phyloP scores from a whole-genome alignment of 1,140 invertebrate genomes.

The Latrodectus geometricus region DNA sequence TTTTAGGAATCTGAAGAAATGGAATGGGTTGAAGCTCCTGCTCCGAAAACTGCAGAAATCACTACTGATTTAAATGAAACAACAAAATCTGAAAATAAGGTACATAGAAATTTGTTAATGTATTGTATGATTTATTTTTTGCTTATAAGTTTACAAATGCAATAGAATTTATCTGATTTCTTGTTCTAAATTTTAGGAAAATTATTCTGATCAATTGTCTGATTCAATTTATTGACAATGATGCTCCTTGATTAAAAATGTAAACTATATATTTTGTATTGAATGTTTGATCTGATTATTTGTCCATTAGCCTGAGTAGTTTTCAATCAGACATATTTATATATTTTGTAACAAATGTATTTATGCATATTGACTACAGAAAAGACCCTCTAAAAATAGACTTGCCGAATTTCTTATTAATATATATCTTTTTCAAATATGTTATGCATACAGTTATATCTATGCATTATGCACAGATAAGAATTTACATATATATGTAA shows the following conservation, averaged over 20 bases:
- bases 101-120: not conserved
- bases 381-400: too few species aligned
- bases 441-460: too few species aligned
- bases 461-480: too few species aligned
- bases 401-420: too few species aligned
- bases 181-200: not conserved
- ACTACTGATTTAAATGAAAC: not conserved
- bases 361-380: too few species aligned
- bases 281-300: too few species aligned
- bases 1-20: constrained; percentile 27
- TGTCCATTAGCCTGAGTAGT: too few species aligned
- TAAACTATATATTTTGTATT: too few species aligned
- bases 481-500: too few species aligned
- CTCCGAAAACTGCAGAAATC: not conserved
- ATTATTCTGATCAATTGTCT: not conserved
- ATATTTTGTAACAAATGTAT: too few species aligned
- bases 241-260: not conserved
- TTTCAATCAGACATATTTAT: too few species aligned
- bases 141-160: not conserved
- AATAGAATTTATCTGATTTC: not conserved
- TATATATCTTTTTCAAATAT: too few species aligned
- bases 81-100: not conserved
- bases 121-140: not conserved
- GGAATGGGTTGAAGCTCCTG: constrained; percentile 47
- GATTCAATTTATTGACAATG: not conserved